Conservation (phyloP, 1,140 invertebrate species). For the Babylonia areolata region DNA sequence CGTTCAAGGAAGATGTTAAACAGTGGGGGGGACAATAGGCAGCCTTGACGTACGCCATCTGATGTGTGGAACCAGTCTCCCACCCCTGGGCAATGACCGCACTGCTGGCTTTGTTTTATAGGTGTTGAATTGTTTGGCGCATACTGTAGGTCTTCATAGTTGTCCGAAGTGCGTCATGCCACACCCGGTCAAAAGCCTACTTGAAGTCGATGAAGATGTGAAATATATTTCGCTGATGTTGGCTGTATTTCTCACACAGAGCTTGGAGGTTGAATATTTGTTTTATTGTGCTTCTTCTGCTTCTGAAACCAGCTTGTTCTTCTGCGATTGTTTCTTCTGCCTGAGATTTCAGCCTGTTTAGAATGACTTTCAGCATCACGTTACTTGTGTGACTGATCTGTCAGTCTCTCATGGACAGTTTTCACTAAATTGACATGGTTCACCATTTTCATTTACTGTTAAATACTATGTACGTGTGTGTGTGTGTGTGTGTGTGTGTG, state of each 20-base stretch:
- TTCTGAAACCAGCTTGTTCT: slow-evolving; percentile 22
- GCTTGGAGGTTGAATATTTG: slow-evolving; percentile 22
- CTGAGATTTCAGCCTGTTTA: slow-evolving; percentile 37
- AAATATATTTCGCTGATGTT: not conserved
- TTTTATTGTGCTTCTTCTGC: not conserved
- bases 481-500: slow-evolving; percentile 21
- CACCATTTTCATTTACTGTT: no score
- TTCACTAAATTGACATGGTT: no score
- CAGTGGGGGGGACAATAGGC: not conserved
- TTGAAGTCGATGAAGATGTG: slow-evolving; percentile 8
- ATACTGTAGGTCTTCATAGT: not conserved
- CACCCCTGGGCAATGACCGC: not conserved
- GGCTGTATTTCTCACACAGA: not conserved
- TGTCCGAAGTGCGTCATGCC: not conserved
- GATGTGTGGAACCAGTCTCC: not conserved
- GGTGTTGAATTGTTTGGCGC: not conserved
- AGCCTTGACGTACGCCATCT: not conserved
- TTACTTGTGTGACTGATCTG: not conserved
- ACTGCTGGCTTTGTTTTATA: not conserved
- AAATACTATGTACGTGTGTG: not conserved
- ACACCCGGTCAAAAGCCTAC: slow-evolving; percentile 8
- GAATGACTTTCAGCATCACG: slow-evolving; percentile 20
- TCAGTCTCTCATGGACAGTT: no score
- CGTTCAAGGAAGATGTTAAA: not conserved
- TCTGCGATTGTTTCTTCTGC: slow-evolving; percentile 40